These are phyloP conservation scores for Salminus brasiliensis DNA, from an alignment of 2,113 vertebrate species.

Conservation along the genomic window DNA sequence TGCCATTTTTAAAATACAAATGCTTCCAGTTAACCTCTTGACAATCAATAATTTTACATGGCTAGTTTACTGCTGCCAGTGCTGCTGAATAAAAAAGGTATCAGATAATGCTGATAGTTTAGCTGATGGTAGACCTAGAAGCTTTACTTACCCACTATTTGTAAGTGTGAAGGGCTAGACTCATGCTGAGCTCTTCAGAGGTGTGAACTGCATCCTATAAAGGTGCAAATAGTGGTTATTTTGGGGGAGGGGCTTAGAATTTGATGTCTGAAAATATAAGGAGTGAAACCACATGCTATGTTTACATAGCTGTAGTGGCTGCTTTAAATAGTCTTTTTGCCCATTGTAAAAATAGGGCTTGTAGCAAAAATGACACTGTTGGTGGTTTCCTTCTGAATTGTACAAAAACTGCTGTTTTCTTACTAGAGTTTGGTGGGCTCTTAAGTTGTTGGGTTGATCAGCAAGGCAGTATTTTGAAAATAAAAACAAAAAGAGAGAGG, in stretches of 20 bases:
- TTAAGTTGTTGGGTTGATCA: not conserved
- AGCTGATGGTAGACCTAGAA: not conserved
- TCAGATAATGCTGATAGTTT: conserved; percentile 13
- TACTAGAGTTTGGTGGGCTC: too few relatives aligned
- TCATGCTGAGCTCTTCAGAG: conserved; percentile 68
- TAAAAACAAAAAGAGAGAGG: not conserved
- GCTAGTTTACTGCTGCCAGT: not conserved
- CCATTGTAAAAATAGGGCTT: conserved; percentile 49
- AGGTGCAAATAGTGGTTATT: conserved; percentile 48
- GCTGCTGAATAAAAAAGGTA: conserved; percentile 54
- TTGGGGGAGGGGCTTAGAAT: conserved; percentile 38
- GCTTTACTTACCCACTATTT: conserved; percentile 61
- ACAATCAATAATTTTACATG: not conserved
- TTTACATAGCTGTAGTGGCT: conserved; percentile 28
- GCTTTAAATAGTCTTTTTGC: conserved; percentile 48
- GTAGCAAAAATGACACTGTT: conserved; percentile 29
- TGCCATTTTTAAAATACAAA: not conserved
- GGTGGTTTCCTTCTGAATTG: conserved; percentile 20
- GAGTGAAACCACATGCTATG: conserved; percentile 28
- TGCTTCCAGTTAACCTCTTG: not conserved
- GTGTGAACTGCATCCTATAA: conserved; percentile 65
- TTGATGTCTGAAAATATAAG: conserved; percentile 49
- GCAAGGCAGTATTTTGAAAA: not conserved
- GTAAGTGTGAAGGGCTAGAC: conserved; percentile 67
- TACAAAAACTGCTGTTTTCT: not conserved